Evolutionary conservation across 2,797 vertebrate genomes (phyloP), one percentile per base, ranked within the genome.

Genomic region (Chelon auratus): DNA sequence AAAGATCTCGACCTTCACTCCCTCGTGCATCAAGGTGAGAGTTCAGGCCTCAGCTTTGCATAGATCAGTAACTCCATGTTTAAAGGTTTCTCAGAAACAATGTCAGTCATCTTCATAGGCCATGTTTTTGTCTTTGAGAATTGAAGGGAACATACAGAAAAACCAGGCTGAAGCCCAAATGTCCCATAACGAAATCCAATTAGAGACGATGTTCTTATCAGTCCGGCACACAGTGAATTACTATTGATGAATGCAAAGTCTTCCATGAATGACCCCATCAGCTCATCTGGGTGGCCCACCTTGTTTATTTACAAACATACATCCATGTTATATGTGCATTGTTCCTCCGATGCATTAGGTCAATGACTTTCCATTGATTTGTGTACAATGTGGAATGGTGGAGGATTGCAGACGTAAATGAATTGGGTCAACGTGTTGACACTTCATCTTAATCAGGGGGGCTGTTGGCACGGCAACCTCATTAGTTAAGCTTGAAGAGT

Each of bases 1-100:
- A 95, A 95, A 30, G 93, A 98, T 45, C 91, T 98, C 15, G 96
- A 98, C 51, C 93, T 97, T 0, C 97, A 98, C 87, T 94, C 95
- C 5, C 93, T 97, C 3, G 83, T 81, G 26, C 97, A 98, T 40
- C 94, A 95, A 94, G 95, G 95, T 95, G 77, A 92, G 92, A 53
- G 66, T 60, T 75, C 39, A 60, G 47, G 11, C 39, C 45, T 72
- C 53, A 37, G 45, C 4, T 36, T 12, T 15, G 5, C 24, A 6
- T 18, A 15, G 22, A 39, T 51, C 2, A 3, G 5, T 68, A 62
- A 40, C 10, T 2, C 4, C 1, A 9, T 51, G 30, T 10, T 30
- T 51, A 43, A 51, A 40, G 57, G 56, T 7, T 70, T 52, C 14
- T 1, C 45, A 26, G 30, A 10, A 51, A 9, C 17, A 48, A 48